These are phyloP conservation scores for Stictocephala bisonia DNA, from an alignment of 2,888 invertebrate species.

Conservation along the genomic window DNA sequence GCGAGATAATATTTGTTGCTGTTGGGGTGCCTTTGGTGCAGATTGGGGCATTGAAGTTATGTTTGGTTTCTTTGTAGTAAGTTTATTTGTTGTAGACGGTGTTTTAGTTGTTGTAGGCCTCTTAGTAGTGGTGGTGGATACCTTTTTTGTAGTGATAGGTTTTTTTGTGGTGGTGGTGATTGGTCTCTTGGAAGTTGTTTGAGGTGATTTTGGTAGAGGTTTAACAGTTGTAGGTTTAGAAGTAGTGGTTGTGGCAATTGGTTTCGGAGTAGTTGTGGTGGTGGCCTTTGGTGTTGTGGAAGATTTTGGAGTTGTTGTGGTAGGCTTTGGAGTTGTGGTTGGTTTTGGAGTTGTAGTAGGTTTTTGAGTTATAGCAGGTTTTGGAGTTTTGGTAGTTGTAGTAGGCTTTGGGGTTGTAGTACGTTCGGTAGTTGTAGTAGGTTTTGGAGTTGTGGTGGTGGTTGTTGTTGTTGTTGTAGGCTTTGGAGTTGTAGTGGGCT, in stretches of 20 bases:
- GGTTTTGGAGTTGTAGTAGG: constrained; percentile 19
- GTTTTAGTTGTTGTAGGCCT: constrained; percentile 58
- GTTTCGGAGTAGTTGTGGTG: constrained; percentile 49
- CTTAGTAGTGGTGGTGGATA: constrained; percentile 19
- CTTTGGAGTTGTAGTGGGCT: constrained; percentile 55
- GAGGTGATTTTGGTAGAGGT: constrained; percentile 64
- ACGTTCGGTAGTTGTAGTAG: constrained; percentile 27
- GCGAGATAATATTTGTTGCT: constrained; percentile 47
- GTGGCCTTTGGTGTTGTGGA: background rate
- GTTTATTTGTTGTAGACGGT: constrained; percentile 51
- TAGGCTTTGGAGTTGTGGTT: constrained; percentile 10
- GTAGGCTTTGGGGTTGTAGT: constrained; percentile 4
- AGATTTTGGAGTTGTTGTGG: constrained; percentile 19
- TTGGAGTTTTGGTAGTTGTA: constrained; percentile 21
- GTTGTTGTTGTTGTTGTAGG: constrained; percentile 54
- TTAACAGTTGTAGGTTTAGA: constrained; percentile 62
- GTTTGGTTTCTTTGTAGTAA: constrained; percentile 49
- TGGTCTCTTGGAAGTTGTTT: constrained; percentile 63
- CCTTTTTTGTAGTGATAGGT: constrained; percentile 55
- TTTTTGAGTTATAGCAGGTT: constrained; percentile 42
- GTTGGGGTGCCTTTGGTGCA: constrained; percentile 40
- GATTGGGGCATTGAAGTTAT: constrained; percentile 48
- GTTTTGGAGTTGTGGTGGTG: constrained; percentile 65
- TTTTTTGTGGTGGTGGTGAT: constrained; percentile 3
- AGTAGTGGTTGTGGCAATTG: constrained; percentile 32